Evolutionary conservation across 1,140 invertebrate species (phyloP), one percentile per base, ranked within the genome.

Genomic region (Drosophila virilis): DNA sequence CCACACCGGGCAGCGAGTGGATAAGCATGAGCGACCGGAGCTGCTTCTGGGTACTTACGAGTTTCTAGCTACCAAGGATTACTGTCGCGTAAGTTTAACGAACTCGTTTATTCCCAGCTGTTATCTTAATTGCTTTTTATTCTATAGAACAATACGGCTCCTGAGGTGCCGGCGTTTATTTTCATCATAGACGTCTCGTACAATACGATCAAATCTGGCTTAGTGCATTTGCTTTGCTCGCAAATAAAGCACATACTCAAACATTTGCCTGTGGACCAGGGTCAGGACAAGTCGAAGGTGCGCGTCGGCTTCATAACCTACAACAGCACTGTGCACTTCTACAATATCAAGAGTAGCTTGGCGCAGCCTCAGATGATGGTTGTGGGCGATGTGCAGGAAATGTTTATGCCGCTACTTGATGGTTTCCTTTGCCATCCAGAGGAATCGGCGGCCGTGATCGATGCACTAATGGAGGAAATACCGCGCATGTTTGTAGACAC

Each of bases 121-220:
- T 32, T 9, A 28, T 17, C 5, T 40, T 1, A n/a, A 74, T 38
- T 7, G 8, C 12, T 9, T 69, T 45, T 52, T 65, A 10, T 9
- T 45, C 1, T 2, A 8, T 92, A 98, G 96, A 97, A 99, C 91
- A 97, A 98, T 85, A 94, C 93, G 42, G 93, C 97, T 33, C 98
- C 99, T 0, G 98, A 98, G 90, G 95, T 98, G 68, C 99, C 99
- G 51, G 98, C 98, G 5, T 95, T 99, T 72, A 96, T 99, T 69
- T 99, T 99, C 92, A 94, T 99, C 62, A 96, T 99, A 70, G 99
- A 99, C 93, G 99, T 99, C 1, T 99, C 98, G 0, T 99, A 99
- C 92, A 99, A 99, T 90, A 97, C 97, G 76, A 94, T 99, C 5
- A 98, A 98, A 92, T 98, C 95, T 62, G 98, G 99, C 7, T 93